Percentiles rank a stretch among this genome's conserved stretches.
These are phyloP conservation scores for Acyrthosiphon pisum DNA, from an alignment of 1,140 invertebrate genomes.

Conservation along the genomic window DNA sequence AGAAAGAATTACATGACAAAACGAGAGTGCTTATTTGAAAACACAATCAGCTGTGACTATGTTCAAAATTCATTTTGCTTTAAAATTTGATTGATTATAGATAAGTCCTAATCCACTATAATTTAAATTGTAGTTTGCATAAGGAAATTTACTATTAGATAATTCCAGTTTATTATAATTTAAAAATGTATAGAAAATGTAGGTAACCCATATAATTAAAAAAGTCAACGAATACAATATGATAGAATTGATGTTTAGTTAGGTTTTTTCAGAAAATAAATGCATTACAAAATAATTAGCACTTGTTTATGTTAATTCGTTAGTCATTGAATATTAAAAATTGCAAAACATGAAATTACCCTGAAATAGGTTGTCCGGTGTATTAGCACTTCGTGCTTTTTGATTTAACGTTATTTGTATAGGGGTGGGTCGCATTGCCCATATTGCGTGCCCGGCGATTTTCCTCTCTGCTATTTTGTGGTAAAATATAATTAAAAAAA, in stretches of 20 bases:
- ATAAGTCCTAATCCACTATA: too few relatives aligned
- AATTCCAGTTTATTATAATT: too few relatives aligned
- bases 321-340: constrained; percentile 24
- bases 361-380: not conserved
- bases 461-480: not conserved
- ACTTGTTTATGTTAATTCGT: not conserved
- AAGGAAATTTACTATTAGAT: too few relatives aligned
- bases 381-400: constrained; percentile 25
- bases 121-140: too few relatives aligned
- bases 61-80: too few relatives aligned
- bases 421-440: not conserved
- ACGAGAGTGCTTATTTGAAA: too few relatives aligned
- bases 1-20: too few relatives aligned
- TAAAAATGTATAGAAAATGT: not conserved
- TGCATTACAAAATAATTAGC: not conserved
- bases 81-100: too few relatives aligned
- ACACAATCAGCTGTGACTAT: too few relatives aligned
- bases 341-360: not conserved
- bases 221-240: too few relatives aligned
- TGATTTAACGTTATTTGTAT: constrained; percentile 31
- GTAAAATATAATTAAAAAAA: constrained; percentile 38
- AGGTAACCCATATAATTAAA: not conserved
- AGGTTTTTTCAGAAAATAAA: not conserved
- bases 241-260: not conserved
- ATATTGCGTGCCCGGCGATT: not conserved